Base-by-base conservation (phyloP, 2,113 vertebrate species). In the Pseudopodoces humilis region DNA sequence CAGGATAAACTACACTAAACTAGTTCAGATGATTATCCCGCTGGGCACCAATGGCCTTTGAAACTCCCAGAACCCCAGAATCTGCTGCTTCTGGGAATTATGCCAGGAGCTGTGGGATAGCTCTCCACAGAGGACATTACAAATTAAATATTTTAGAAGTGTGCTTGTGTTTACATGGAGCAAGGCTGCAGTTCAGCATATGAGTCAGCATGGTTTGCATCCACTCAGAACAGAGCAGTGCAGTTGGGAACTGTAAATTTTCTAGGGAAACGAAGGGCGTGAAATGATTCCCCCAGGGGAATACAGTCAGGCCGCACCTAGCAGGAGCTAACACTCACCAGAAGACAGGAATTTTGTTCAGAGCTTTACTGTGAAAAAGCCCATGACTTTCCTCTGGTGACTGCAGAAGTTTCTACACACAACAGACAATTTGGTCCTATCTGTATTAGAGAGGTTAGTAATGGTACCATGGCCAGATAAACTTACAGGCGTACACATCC, bases 81-180 rank as follows among this genome's bases (percentile, higher is more conserved):
- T 95, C 91, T 95, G 87, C 94, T 95, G 95, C 96, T 95, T 95
- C 95, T 96, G 93, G 95, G 95, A 95, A 69, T 91, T 80, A 58
- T 5, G 93, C 96, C 95, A 96, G 87, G 67, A 95, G 84, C 91
- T 86, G 91, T 67, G 90, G 94, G 93, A 95, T 91, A 95, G 94
- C 78, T 95, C 84, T 94, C 84, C 82, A 72, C 74, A 88, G 75
- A 95, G 90, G 91, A 88, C 84, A 27, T 87, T 89, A 86, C 93
- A 94, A 94, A 96, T 96, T 92, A 95, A 96, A 94, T 96, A 93
- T 85, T 95, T 92, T 46, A 95, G 78, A 95, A 93, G 91, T 69
- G 78, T 92, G 91, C 84, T 90, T 80, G 70, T 95, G 94, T 95
- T 96, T 94, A 95, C 68, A 69, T n/a, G 84, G 75, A 94, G 78